Percentiles rank a stretch among this genome's conserved stretches.
phyloP scores from a whole-genome alignment of 1,140 invertebrate species.

The Dendrolimus punctatus region DNA sequence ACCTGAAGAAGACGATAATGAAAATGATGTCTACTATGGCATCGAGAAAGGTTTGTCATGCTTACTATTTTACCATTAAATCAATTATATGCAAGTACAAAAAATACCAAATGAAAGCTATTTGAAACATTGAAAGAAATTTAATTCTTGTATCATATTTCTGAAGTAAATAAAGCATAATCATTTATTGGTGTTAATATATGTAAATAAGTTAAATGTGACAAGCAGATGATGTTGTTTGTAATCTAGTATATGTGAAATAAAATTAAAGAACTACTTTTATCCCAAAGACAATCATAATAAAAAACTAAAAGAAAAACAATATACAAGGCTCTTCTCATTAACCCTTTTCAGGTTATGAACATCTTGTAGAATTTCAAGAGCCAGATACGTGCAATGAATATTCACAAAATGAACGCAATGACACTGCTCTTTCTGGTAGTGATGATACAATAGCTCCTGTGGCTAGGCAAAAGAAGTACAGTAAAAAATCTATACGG shows the following conservation, averaged over 20 bases:
- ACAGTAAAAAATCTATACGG: conserved; percentile 16
- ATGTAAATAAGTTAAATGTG: no score
- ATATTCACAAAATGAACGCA: conserved; percentile 14
- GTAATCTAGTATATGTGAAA: no score
- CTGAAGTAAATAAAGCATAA: no score
- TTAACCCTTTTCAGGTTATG: conserved; percentile 45
- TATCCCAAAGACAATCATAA: no score
- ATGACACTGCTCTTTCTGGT: conserved; percentile 21
- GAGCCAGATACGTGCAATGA: conserved; percentile 46
- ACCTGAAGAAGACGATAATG: conserved; percentile 55
- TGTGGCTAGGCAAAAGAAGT: conserved; percentile 26
- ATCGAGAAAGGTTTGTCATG: conserved; percentile 63
- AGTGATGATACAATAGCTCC: conserved; percentile 10
- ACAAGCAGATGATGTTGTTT: no score
- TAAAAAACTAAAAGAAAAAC: conserved; percentile 1
- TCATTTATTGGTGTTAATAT: no score
- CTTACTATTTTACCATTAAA: neutral
- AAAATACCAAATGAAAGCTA: no score
- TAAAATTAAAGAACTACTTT: no score
- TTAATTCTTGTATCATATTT: no score
- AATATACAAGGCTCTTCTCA: conserved; percentile 2
- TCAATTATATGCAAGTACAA: conserved; percentile 1
- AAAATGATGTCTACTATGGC: conserved; percentile 57
- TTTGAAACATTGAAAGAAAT: no score
- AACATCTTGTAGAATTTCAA: conserved; percentile 56